phyloP scores from a whole-genome alignment of 2,113 vertebrate species.

The Rhipidura dahli region DNA sequence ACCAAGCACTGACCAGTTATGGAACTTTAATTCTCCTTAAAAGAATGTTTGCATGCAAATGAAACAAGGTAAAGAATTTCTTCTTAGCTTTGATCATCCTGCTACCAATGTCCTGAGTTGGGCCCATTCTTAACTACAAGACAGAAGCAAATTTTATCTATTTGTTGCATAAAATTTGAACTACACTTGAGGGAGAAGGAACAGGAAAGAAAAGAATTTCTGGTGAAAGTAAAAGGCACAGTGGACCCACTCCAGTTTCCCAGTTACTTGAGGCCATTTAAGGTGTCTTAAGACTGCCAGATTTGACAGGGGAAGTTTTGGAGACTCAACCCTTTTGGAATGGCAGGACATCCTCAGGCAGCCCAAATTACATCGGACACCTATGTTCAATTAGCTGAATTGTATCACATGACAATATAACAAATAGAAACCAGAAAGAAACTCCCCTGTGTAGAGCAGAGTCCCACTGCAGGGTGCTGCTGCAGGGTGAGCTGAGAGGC shows the following conservation, averaged over 20 bases:
- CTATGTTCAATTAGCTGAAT: neutral
- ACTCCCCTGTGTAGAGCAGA: neutral
- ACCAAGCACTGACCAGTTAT: neutral
- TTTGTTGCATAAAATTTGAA: neutral
- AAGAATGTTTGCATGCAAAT: neutral
- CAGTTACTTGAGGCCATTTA: neutral
- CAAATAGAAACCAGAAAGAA: neutral
- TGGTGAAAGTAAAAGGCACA: neutral
- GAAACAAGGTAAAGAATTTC: neutral
- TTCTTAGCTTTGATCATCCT: neutral
- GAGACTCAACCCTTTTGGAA: neutral
- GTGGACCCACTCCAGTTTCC: neutral
- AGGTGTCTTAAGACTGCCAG: neutral
- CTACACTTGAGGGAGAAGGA: neutral
- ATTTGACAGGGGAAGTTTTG: neutral
- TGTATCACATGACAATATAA: neutral
- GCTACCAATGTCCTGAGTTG: neutral
- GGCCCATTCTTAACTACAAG: neutral
- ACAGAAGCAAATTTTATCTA: neutral
- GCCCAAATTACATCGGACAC: neutral
- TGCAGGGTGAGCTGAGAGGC: neutral
- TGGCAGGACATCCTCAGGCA: neutral
- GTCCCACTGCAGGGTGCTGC: neutral
- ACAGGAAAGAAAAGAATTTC: neutral
- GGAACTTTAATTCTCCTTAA: neutral